phyloP scores from a whole-genome alignment of 2,797 vertebrate species.

The Poecilia picta region DNA sequence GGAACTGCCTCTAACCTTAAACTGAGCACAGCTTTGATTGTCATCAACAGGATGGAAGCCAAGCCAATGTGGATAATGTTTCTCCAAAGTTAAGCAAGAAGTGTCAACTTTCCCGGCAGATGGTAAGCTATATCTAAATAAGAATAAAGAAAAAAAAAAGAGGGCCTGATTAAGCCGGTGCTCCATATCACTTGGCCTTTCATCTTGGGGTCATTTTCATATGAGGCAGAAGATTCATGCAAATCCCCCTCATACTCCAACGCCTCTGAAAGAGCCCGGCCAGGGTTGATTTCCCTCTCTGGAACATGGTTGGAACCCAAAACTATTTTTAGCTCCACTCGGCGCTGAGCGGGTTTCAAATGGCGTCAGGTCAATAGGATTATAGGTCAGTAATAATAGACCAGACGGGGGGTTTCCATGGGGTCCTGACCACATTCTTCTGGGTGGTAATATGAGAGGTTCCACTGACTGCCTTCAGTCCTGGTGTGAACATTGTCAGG shows the following conservation, averaged over 20 bases:
- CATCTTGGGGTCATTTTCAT: not conserved
- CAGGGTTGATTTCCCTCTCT: slow-evolving; percentile 33
- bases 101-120: slow-evolving; percentile 72
- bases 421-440: slow-evolving; percentile 60
- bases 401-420: slow-evolving; percentile 48
- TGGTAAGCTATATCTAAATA: slow-evolving; percentile 64
- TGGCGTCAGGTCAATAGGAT: slow-evolving; percentile 55
- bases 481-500: not conserved
- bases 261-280: slow-evolving; percentile 24
- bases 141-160: not conserved
- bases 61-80: slow-evolving; percentile 60
- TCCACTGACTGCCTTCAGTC: slow-evolving; percentile 13
- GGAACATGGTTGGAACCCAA: slow-evolving; percentile 26
- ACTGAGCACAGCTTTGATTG: slow-evolving; percentile 42
- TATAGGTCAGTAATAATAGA: slow-evolving; percentile 74
- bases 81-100: slow-evolving; percentile 75
- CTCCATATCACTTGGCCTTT: not conserved
- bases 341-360: slow-evolving; percentile 53
- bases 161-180: not conserved
- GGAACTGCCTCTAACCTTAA: slow-evolving; percentile 4
- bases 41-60: slow-evolving; percentile 72
- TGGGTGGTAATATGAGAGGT: slow-evolving; percentile 51
- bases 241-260: slow-evolving; percentile 7
- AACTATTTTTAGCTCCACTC: slow-evolving; percentile 64
- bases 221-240: not conserved